phyloP scores from a whole-genome alignment of 2,888 invertebrate genomes.

The Apamea monoglypha region DNA sequence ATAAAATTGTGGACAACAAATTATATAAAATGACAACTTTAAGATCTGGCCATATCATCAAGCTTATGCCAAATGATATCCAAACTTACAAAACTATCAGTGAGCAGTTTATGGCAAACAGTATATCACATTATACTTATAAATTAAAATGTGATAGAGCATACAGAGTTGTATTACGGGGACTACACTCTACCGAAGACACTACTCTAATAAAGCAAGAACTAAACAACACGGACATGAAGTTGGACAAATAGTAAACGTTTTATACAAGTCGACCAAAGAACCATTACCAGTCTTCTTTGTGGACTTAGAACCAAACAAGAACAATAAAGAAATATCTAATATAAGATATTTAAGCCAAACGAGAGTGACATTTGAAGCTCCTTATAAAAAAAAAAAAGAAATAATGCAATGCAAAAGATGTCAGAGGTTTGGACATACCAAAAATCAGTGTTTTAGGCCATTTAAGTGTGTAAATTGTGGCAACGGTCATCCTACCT shows the following conservation, averaged over 20 bases:
- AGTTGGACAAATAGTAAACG: background rate
- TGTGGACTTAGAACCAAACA: constrained; percentile 3
- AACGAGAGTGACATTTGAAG: background rate
- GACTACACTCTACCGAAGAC: background rate
- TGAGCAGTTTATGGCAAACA: no score
- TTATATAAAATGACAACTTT: no score
- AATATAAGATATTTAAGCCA: background rate
- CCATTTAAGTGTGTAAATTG: background rate
- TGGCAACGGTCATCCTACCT: background rate
- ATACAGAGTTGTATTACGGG: constrained; percentile 1
- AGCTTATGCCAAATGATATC: no score
- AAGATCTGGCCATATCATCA: no score
- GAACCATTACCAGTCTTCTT: background rate
- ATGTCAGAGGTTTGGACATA: background rate
- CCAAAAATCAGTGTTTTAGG: constrained; percentile 14
- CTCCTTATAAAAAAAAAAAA: constrained; percentile 1
- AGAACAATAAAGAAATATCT: background rate
- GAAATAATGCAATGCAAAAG: constrained; percentile 2
- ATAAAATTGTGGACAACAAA: no score
- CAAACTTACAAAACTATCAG: no score
- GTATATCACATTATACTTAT: background rate
- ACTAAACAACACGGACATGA: background rate
- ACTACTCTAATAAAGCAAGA: background rate
- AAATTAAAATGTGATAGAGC: constrained; percentile 5
- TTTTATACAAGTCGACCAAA: background rate